These are phyloP conservation scores for Dicentrarchus labrax DNA, from an alignment of 2,113 vertebrate genomes.

Conservation along the genomic window DNA sequence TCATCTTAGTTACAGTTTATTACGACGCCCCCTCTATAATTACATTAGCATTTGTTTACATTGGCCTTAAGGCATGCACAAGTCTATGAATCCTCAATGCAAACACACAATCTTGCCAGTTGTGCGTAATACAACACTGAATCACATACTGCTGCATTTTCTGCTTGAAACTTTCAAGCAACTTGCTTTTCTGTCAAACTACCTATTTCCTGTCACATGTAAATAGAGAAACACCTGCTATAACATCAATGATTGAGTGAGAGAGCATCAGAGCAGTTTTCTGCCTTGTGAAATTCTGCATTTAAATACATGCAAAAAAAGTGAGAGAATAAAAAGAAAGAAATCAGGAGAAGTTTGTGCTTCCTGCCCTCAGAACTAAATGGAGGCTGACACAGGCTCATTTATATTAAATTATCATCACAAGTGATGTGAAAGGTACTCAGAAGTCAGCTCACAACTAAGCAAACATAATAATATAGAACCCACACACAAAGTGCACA, in stretches of 20 bases:
- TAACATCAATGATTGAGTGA: neutral
- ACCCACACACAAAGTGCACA: constrained; percentile 2
- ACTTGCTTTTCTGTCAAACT: constrained; percentile 22
- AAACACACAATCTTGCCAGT: constrained; percentile 30
- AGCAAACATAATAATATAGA: constrained; percentile 27
- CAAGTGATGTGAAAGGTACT: constrained; percentile 49
- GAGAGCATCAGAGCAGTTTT: constrained; percentile 9
- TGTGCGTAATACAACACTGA: constrained; percentile 59
- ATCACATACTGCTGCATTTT: constrained; percentile 20
- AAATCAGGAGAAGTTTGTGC: neutral
- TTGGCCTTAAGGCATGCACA: constrained; percentile 78
- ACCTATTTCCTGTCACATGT: neutral
- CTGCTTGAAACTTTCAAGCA: constrained; percentile 37
- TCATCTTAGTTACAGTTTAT: constrained; percentile 87
- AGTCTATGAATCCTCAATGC: constrained; percentile 55
- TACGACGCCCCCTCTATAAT: constrained; percentile 81
- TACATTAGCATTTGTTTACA: constrained; percentile 86
- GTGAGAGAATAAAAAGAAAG: neutral
- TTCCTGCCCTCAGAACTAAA: constrained; percentile 28
- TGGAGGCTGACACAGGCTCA: constrained; percentile 39
- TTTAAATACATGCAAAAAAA: constrained; percentile 45
- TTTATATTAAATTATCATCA: constrained; percentile 67
- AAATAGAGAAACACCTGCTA: neutral
- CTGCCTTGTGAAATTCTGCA: neutral
- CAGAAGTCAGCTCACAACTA: constrained; percentile 43